These are phyloP conservation scores for Chunga burmeisteri DNA, from an alignment of 2,113 vertebrate genomes.

Conservation along the genomic window DNA sequence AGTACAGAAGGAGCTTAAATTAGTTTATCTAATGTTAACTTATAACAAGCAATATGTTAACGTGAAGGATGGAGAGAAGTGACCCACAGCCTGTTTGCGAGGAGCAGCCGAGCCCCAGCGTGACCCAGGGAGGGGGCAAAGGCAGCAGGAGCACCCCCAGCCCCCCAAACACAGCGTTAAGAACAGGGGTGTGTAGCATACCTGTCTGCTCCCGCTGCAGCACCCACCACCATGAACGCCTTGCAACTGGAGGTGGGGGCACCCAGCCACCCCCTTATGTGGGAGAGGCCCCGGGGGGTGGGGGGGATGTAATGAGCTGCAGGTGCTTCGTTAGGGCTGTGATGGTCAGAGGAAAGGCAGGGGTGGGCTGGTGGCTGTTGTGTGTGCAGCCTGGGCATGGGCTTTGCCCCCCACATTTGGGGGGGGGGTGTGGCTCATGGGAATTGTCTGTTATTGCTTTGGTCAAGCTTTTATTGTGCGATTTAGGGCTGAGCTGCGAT, in stretches of 20 bases:
- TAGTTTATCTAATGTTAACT: slow-evolving; percentile 12
- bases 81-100: neutral
- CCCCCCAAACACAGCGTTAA: rapidly evolving
- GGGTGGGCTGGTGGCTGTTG: neutral
- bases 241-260: rapidly evolving
- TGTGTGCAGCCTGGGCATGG: rapidly evolving
- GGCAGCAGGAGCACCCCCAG: neutral
- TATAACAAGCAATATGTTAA: slow-evolving; percentile 19
- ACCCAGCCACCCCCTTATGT: neutral
- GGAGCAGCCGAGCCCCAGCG: rapidly evolving
- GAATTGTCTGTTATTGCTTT: neutral
- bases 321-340: neutral
- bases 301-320: neutral
- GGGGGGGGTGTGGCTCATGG: neutral
- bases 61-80: neutral
- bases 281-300: neutral
- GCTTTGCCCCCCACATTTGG: neutral
- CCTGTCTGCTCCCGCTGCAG: neutral
- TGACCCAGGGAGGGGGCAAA: neutral
- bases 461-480: neutral
- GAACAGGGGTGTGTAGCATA: rapidly evolving
- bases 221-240: rapidly evolving
- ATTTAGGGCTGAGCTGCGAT: neutral
- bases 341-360: neutral
- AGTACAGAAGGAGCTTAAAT: slow-evolving; percentile 62